Conservation (phyloP, 2,797 vertebrate species). For the Parambassis ranga region DNA sequence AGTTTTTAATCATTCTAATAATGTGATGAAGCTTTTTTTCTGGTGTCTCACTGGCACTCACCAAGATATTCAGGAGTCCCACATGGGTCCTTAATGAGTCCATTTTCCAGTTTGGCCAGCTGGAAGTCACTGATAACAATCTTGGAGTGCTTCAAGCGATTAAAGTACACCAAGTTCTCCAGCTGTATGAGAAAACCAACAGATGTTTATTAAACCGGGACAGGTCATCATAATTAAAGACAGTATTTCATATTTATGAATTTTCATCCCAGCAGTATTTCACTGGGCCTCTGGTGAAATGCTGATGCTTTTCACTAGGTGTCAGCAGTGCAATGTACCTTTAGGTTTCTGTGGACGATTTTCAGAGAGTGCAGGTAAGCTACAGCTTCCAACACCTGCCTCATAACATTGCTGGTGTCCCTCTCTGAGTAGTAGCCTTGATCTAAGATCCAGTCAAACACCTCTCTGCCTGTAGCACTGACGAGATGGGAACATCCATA, state of each 20-base stretch:
- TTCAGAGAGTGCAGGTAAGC: slow-evolving; percentile 96
- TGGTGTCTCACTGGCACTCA: slow-evolving; percentile 49
- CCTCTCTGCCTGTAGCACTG: slow-evolving; percentile 96
- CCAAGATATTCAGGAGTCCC: slow-evolving; percentile 95
- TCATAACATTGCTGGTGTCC: slow-evolving; percentile 97
- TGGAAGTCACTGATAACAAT: slow-evolving; percentile 99
- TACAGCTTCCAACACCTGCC: slow-evolving; percentile 96
- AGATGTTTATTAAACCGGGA: neutral
- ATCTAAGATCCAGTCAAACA: slow-evolving; percentile 99
- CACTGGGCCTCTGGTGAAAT: slow-evolving; percentile 25
- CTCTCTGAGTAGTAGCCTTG: slow-evolving; percentile 98
- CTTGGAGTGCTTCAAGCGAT: slow-evolving; percentile 98
- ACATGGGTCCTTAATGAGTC: slow-evolving; percentile 96
- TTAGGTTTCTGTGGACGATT: slow-evolving; percentile 97
- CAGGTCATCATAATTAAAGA: neutral
- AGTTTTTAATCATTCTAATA: neutral
- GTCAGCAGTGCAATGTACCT: slow-evolving; percentile 80
- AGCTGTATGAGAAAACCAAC: slow-evolving; percentile 76
- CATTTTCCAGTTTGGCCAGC: slow-evolving; percentile 95
- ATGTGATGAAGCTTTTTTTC: neutral
- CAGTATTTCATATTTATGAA: neutral
- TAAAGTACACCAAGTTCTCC: slow-evolving; percentile 98
- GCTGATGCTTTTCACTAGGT: slow-evolving; percentile 46
- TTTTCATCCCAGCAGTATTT: neutral
- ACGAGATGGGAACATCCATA: slow-evolving; percentile 39